These are phyloP conservation scores for Cabera pusaria DNA, from an alignment of 2,888 invertebrate species.

Conservation along the genomic window DNA sequence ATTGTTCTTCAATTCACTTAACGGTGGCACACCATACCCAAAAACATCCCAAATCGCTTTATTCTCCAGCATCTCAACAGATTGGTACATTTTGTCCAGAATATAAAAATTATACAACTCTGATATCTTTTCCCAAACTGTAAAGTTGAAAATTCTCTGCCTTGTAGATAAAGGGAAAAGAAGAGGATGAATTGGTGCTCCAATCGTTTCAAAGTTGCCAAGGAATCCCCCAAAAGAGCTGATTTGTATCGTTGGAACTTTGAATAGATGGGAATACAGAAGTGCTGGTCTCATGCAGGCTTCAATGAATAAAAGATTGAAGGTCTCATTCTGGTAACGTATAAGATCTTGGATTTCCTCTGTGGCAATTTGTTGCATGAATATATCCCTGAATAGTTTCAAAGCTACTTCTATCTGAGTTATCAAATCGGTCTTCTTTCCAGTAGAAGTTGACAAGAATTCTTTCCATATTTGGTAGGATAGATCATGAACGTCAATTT, in stretches of 20 bases:
- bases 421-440: slow-evolving; percentile 18
- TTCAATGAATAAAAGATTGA: slow-evolving; percentile 46
- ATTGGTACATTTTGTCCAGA: background rate
- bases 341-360: slow-evolving; percentile 36
- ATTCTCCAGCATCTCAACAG: slow-evolving; percentile 23
- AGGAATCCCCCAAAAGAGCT: slow-evolving; percentile 41
- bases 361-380: slow-evolving; percentile 33
- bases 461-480: slow-evolving; percentile 40
- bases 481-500: slow-evolving; percentile 48
- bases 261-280: slow-evolving; percentile 35
- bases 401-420: slow-evolving; percentile 12
- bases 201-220: slow-evolving; percentile 27
- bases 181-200: slow-evolving; percentile 31
- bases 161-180: slow-evolving; percentile 23
- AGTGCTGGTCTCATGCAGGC: slow-evolving; percentile 31
- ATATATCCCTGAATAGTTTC: slow-evolving; percentile 9
- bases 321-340: slow-evolving; percentile 29
- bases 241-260: slow-evolving; percentile 43
- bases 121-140: slow-evolving; percentile 32
- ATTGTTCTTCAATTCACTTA: slow-evolving; percentile 14
- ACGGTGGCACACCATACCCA: slow-evolving; percentile 10
- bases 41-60: slow-evolving; percentile 16
- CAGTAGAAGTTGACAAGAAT: background rate
- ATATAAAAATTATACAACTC: slow-evolving; percentile 23
- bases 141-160: slow-evolving; percentile 5